Conservation (phyloP, 2,113 vertebrate species). For the Anarhynchus alexandrinus region DNA sequence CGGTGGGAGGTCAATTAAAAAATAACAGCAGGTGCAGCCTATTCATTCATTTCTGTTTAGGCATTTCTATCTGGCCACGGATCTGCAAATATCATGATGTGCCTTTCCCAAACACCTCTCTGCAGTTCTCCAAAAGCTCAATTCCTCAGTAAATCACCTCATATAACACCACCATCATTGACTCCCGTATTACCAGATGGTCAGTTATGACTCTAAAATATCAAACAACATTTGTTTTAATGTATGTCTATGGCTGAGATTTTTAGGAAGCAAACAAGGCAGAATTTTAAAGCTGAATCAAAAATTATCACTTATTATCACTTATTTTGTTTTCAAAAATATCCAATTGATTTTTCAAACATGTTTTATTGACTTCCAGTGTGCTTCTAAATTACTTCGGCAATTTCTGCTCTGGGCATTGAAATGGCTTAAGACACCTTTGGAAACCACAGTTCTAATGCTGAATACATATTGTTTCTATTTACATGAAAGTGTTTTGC, state of each 20-base stretch:
- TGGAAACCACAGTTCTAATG: background rate
- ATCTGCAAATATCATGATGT: accelerated
- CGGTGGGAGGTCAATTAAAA: background rate
- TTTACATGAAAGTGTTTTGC: background rate
- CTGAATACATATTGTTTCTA: background rate
- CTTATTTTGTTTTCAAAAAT: background rate
- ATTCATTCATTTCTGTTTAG: background rate
- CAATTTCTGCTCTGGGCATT: background rate
- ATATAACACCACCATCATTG: accelerated
- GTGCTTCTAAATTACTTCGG: background rate
- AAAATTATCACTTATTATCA: no score
- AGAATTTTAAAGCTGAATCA: background rate
- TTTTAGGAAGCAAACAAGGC: background rate
- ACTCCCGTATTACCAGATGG: background rate
- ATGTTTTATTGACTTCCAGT: background rate
- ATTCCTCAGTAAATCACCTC: background rate
- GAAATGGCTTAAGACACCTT: background rate
- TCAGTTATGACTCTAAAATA: background rate
- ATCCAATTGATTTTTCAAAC: background rate
- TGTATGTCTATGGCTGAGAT: background rate
- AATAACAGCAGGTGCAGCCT: background rate
- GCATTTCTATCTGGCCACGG: background rate
- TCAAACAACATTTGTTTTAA: background rate
- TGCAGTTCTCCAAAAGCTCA: background rate
- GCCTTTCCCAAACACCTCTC: background rate